Evolutionary conservation across 2,113 vertebrate genomes (phyloP).

Genomic region (Capreolus pygargus): DNA sequence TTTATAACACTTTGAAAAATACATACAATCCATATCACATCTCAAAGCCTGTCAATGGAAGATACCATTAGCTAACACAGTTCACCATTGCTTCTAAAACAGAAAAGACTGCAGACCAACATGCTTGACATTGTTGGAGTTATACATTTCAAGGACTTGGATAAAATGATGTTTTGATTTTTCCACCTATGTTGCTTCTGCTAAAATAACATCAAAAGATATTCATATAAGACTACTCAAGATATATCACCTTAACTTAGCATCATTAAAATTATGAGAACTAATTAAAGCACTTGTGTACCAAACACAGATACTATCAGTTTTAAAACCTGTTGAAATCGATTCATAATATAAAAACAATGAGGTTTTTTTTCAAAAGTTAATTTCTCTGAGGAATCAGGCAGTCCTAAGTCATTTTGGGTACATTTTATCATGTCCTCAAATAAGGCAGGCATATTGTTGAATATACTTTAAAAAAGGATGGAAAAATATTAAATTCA

Average conservation of each 20-base stretch:
- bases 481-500: slow-evolving; percentile 46
- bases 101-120: background rate
- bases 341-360: background rate
- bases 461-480: slow-evolving; percentile 53
- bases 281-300: slow-evolving; percentile 36
- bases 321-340: slow-evolving; percentile 53
- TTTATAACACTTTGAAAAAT: slow-evolving; percentile 58
- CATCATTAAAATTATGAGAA: slow-evolving; percentile 52
- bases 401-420: slow-evolving; percentile 34
- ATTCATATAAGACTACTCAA: background rate
- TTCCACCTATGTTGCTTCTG: background rate
- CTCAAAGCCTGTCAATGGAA: slow-evolving; percentile 39
- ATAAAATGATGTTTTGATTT: slow-evolving; percentile 13
- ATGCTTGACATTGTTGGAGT: background rate
- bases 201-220: slow-evolving; percentile 22
- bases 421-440: slow-evolving; percentile 49
- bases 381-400: slow-evolving; percentile 25
- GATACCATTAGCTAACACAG: background rate
- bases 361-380: slow-evolving; percentile 6
- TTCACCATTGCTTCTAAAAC: background rate
- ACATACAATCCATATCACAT: slow-evolving; percentile 30
- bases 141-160: background rate
- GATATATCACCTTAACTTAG: slow-evolving; percentile 63
- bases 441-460: slow-evolving; percentile 61
- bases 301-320: background rate